Percentiles rank a stretch among this genome's conserved stretches.
phyloP scores from a whole-genome alignment of 2,888 invertebrate species.

The Folsomia manolachei region DNA sequence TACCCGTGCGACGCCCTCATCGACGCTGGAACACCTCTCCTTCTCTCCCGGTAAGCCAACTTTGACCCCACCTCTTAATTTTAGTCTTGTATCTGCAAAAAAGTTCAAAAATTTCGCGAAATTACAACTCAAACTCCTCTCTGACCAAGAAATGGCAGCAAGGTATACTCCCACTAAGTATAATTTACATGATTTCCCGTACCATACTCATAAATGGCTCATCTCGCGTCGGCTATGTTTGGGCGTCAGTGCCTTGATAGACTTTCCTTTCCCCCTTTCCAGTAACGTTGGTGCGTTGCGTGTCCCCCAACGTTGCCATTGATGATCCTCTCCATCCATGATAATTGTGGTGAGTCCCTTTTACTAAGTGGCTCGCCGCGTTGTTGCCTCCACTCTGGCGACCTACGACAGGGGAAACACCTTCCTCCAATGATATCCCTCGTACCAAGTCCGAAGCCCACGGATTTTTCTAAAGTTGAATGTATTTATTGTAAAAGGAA shows the following conservation, averaged over 20 bases:
- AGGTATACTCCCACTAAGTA: too few relatives aligned
- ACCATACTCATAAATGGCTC: too few relatives aligned
- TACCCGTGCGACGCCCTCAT: too few relatives aligned
- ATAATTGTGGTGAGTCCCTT: conserved; percentile 13
- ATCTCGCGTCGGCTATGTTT: background rate
- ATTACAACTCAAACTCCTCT: too few relatives aligned
- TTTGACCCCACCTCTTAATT: background rate
- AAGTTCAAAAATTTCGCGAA: too few relatives aligned
- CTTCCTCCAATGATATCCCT: conserved; percentile 23
- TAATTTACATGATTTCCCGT: background rate
- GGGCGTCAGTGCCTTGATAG: background rate
- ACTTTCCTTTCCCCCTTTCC: background rate
- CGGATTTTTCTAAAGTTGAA: conserved; percentile 14
- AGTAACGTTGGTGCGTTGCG: conserved; percentile 10
- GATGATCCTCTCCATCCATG: background rate
- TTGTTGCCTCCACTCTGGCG: conserved; percentile 3
- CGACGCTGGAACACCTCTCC: too few relatives aligned
- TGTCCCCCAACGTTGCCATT: background rate
- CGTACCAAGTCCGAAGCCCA: conserved; percentile 25
- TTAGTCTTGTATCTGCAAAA: too few relatives aligned
- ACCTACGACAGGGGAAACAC: conserved; percentile 36
- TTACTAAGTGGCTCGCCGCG: conserved; percentile 9
- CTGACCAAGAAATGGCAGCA: too few relatives aligned
- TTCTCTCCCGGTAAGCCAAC: background rate
- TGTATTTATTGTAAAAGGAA: conserved; percentile 18